Evolutionary conservation across 2,113 vertebrate species (phyloP).

Genomic region (Aix galericulata): DNA sequence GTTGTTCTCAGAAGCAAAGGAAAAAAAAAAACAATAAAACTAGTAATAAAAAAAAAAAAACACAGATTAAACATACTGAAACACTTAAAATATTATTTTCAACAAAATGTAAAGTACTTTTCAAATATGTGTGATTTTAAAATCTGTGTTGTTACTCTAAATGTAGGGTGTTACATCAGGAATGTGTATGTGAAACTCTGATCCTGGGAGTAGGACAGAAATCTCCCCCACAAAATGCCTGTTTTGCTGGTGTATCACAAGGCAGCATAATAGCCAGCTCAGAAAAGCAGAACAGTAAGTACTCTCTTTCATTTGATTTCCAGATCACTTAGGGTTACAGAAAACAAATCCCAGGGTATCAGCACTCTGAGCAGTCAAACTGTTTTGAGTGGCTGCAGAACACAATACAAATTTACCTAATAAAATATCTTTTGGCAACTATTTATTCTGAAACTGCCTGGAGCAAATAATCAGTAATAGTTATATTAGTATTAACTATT

Average conservation of each 20-base stretch:
- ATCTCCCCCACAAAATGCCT: background rate
- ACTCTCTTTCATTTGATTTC: background rate
- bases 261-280: background rate
- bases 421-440: background rate
- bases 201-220: background rate
- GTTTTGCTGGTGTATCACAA: background rate
- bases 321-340: background rate
- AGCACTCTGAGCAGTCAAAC: background rate
- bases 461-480: background rate
- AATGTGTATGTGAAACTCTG: background rate
- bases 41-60: background rate
- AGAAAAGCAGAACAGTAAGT: background rate
- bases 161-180: rapidly evolving
- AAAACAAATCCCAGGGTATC: background rate
- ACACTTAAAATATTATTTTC: background rate
- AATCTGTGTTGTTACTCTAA: background rate
- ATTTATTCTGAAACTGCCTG: background rate
- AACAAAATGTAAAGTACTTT: background rate
- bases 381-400: background rate
- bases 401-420: background rate
- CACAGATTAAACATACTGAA: background rate
- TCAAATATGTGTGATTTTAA: background rate
- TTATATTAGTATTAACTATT: background rate
- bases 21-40: rapidly evolving
- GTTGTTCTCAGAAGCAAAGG: background rate